Percentiles rank a stretch among this genome's conserved stretches.
Conservation (phyloP, 2,113 vertebrate genomes). For the Brienomyrus brachyistius region DNA sequence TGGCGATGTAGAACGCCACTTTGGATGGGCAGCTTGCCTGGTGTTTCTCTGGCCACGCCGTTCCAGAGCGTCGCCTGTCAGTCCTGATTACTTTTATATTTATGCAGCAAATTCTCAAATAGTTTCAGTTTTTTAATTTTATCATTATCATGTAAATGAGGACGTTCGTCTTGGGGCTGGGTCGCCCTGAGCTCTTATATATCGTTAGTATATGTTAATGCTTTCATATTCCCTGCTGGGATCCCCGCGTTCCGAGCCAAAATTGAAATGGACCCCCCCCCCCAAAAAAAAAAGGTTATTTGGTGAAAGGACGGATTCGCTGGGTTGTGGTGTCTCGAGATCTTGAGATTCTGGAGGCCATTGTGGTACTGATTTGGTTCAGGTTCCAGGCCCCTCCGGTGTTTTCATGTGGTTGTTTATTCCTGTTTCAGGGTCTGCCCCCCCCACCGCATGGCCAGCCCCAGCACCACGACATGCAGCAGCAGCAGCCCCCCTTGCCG, state of each 20-base stretch:
- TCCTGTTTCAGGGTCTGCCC: slow-evolving; percentile 66
- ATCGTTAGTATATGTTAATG: slow-evolving; percentile 11
- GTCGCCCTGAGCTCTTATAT: slow-evolving; percentile 6
- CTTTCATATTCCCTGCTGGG: background rate
- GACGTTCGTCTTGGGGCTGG: background rate
- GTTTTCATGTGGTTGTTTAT: background rate
- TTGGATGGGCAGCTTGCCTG: background rate
- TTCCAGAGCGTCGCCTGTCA: background rate
- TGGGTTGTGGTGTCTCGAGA: background rate
- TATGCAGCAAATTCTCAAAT: slow-evolving; percentile 8
- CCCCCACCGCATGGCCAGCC: slow-evolving; percentile 69
- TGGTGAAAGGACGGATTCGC: background rate
- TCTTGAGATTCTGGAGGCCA: no score
- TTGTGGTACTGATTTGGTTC: background rate
- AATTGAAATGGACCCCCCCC: background rate
- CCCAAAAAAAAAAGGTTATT: slow-evolving; percentile 3
- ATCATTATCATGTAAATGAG: slow-evolving; percentile 17
- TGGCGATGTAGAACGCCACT: background rate
- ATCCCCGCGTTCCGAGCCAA: background rate
- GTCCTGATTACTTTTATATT: slow-evolving; percentile 14
- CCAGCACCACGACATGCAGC: slow-evolving; percentile 62
- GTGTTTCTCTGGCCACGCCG: background rate
- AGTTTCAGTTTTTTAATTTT: slow-evolving; percentile 17
- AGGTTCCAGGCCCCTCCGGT: background rate
- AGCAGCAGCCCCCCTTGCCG: slow-evolving; percentile 57